phyloP scores from a whole-genome alignment of 2,113 vertebrate genomes.

The Ochotona curzoniae region DNA sequence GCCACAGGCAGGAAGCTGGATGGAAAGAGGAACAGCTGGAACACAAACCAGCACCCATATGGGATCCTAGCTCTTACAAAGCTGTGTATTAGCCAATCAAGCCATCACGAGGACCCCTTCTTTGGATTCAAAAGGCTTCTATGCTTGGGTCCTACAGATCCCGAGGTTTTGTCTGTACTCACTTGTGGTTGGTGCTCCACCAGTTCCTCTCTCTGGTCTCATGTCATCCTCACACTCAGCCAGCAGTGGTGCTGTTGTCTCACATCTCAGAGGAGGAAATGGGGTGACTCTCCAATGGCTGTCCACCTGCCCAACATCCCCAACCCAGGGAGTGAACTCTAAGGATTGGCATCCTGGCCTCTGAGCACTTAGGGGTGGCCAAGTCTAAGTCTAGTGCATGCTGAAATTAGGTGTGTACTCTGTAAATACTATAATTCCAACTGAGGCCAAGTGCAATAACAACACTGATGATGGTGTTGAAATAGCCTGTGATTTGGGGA shows the following conservation, averaged over 20 bases:
- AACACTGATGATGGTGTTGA: background rate
- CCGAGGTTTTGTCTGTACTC: background rate
- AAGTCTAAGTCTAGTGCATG: background rate
- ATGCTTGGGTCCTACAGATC: background rate
- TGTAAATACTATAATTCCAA: background rate
- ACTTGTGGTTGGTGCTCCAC: background rate
- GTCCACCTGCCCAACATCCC: too few species aligned
- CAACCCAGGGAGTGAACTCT: background rate
- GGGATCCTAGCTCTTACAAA: too few species aligned
- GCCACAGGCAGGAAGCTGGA: too few species aligned
- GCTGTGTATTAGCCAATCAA: too few species aligned
- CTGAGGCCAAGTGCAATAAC: background rate
- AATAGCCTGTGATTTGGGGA: conserved; percentile 30
- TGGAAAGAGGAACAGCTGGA: too few species aligned
- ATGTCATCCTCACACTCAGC: background rate
- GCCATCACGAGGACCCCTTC: too few species aligned
- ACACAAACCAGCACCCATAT: too few species aligned
- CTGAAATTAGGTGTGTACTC: background rate
- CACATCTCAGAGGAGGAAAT: too few species aligned
- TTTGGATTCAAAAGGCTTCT: too few species aligned
- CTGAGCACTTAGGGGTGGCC: background rate
- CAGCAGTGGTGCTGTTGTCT: background rate
- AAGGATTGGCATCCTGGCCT: background rate
- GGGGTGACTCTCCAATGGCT: too few species aligned
- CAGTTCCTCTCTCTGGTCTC: background rate